Evolutionary conservation across 2,113 vertebrate genomes (phyloP), one percentile per base, ranked within the genome.

Genomic region (Plecturocebus donacophilus): DNA sequence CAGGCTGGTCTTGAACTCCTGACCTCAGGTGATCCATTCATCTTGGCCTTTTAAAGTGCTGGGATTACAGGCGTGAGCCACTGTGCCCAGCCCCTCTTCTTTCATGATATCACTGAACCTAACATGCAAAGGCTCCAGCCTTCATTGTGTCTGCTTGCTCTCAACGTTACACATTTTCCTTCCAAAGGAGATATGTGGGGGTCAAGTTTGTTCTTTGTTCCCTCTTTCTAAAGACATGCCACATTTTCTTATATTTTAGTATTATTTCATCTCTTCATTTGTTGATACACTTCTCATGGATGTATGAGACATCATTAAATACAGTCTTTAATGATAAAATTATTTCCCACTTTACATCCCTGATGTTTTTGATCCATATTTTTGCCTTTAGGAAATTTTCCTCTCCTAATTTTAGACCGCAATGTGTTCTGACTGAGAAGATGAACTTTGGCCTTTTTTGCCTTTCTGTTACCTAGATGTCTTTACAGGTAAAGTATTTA

Each of bases 371-470:
- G 40, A 64, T 13, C 19, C 19, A 11, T 85, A 81, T 75, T 52
- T 97, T 95, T 90, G n/a, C 45, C 14, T 81, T 90, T 35, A 81
- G 95, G 17, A 97, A 94, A 95, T 79, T 82, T 64, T 40, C 38
- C 3, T 77, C 54, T 87, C 7, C 64, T 64, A 30, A 93, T 19
- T 75, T 82, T 87, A 91, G 25, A 68, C 30, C 47, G n/a, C 45
- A 30, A 9, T 75, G 1, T 83, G 27, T 56, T 71, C 23, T 77
- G 42, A 16, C 16, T 91, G 6, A 71, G 30, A 87, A 91, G 95
- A 93, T 83, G 25, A 94, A 45, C 16, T 54, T 68, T 23, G 75
- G 35, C 11, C 5, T 56, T 88, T 45, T 91, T 88, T 84, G 40
- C 32, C 27, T 82, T 12, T 40, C 35, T 81, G 5, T 61, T 94